Evolutionary conservation across 1,140 invertebrate species (phyloP), one percentile per base, ranked within the genome.

Genomic region (Drosophila micromelanica): DNA sequence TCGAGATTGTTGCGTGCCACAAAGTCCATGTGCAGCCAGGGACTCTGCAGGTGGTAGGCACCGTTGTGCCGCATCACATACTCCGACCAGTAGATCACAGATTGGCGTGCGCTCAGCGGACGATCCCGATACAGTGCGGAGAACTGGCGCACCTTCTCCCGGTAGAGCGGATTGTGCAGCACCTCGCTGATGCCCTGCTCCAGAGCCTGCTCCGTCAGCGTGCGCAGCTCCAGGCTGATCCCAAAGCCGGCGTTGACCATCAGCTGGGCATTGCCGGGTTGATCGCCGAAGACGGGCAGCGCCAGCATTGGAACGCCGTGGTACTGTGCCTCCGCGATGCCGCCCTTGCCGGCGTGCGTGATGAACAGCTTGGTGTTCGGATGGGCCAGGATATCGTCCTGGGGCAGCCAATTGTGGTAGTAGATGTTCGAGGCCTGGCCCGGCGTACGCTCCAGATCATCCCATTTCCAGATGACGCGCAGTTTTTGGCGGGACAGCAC

Each of bases 321-420:
- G 76, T 92, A 92, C 55, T 93, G 76, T 32, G 92, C 90, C 78
- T 94, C 94, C n/a, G 90, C 91, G n/a, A 92, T 60, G 40, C 93
- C 92, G n/a, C 93, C 92, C 30, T 93, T 84, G 17, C 94, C 94
- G 59, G 93, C 93, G 51, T 94, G 94, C 3, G 92, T 93, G 4
- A 94, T 92, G 61, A 94, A 94, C 0, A 93, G 61, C 69, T 91
- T 91, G 7, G 90, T 54, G 17, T 93, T 92, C 5, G 90, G 78
- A 78, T 94, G 93, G 6, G 76, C 92, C 90, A 91, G 78, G 60
- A 94, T 90, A 64, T 93, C 92, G 43, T 91, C 91, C 76, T 95
- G 94, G 3, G 94, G 94, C 20, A 94, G 65, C 94, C 94, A 95
- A 70, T 93, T 93, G 11, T 78, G 69, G n/a, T 92, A 82, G 48